Evolutionary conservation across 2,797 vertebrate genomes (phyloP).

Genomic region (Megalops cyprinoides): DNA sequence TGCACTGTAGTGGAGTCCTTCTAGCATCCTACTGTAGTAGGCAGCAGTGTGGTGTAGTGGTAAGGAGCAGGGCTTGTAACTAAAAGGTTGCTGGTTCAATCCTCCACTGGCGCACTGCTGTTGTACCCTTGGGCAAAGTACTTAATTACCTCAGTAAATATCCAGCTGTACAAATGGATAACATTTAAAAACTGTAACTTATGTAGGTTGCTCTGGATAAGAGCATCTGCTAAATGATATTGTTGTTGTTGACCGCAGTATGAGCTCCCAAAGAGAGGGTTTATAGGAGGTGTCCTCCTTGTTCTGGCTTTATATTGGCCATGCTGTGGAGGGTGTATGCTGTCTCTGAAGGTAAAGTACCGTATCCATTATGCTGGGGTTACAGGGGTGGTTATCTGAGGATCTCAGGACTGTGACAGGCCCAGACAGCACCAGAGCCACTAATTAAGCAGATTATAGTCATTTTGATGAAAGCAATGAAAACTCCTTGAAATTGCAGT

Average conservation of each 20-base stretch:
- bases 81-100: too few relatives aligned
- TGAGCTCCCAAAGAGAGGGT: not conserved
- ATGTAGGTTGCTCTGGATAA: too few relatives aligned
- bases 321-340: not conserved
- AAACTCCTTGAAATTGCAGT: not conserved
- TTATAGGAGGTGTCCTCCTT: not conserved
- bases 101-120: too few relatives aligned
- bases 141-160: too few relatives aligned
- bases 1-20: too few relatives aligned
- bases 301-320: not conserved
- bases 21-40: too few relatives aligned
- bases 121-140: too few relatives aligned
- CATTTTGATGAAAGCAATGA: slow-evolving; percentile 6
- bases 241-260: not conserved
- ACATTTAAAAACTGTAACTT: too few relatives aligned
- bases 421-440: not conserved
- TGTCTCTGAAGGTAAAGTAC: not conserved
- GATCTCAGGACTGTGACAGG: not conserved
- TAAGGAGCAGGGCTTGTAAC: too few relatives aligned
- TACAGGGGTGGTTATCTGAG: not conserved
- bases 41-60: too few relatives aligned
- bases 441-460: slow-evolving; percentile 3
- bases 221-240: too few relatives aligned
- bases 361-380: not conserved
- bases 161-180: too few relatives aligned